A percentile compares a stretch with the other conserved stretches of the same genome.
Conservation (phyloP, 2,113 vertebrate species). For the Neotragus pygmaeus region DNA sequence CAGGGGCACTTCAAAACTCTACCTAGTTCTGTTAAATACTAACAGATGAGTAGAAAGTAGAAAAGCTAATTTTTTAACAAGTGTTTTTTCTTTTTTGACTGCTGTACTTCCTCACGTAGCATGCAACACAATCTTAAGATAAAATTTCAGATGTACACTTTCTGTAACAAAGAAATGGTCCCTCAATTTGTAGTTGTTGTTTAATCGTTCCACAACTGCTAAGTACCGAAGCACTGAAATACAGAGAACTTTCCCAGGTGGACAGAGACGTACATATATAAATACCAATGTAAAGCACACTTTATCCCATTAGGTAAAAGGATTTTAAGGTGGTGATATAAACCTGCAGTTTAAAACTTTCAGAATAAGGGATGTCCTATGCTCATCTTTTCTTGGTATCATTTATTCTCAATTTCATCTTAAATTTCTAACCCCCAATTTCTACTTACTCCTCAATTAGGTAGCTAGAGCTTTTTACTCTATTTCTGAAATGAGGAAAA, state of each 20-base stretch:
- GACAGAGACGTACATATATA: background rate
- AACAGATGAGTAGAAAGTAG: slow-evolving; percentile 90
- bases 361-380: background rate
- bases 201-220: background rate
- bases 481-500: background rate
- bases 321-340: background rate
- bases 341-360: background rate
- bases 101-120: background rate
- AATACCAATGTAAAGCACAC: background rate
- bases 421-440: background rate
- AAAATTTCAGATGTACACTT: background rate
- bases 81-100: background rate
- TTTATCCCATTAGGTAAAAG: background rate
- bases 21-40: slow-evolving; percentile 82
- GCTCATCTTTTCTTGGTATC: background rate
- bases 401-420: background rate
- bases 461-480: background rate
- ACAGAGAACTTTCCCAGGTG: background rate
- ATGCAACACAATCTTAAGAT: background rate
- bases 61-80: slow-evolving; percentile 49
- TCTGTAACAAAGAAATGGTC: background rate
- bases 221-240: background rate
- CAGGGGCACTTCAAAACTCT: slow-evolving; percentile 87
- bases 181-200: background rate
- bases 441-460: background rate